Percentiles rank a stretch among this genome's conserved stretches.
These are phyloP conservation scores for Polypterus bichir DNA, from an alignment of 2,113 vertebrate genomes.

Conservation along the genomic window DNA sequence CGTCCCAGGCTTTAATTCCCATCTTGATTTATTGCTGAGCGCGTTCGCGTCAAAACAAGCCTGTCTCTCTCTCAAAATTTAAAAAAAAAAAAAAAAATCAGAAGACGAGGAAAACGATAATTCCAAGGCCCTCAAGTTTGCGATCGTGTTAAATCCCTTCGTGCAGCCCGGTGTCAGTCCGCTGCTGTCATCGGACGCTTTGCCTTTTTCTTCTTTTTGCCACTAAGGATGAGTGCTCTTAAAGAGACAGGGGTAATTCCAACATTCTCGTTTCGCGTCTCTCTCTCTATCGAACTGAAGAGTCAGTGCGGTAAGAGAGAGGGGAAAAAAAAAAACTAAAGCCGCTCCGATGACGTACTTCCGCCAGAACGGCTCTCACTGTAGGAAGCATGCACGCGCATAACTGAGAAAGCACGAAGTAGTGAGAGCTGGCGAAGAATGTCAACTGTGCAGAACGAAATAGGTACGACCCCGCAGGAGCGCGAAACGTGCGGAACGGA, in stretches of 20 bases:
- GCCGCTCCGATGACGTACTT: conserved; percentile 56
- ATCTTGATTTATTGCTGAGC: too few relatives aligned
- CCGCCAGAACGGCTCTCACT: conserved; percentile 54
- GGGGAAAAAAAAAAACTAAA: too few relatives aligned
- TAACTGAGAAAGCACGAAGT: too few relatives aligned
- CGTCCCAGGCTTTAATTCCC: too few relatives aligned
- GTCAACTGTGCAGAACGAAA: too few relatives aligned
- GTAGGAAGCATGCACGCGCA: conserved; percentile 36
- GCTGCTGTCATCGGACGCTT: conserved; percentile 36
- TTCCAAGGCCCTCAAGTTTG: conserved; percentile 42
- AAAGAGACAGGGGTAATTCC: conserved; percentile 62
- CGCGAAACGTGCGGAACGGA: too few relatives aligned
- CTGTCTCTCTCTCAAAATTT: too few relatives aligned
- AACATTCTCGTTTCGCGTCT: conserved; percentile 36
- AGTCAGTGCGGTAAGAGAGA: conserved; percentile 41
- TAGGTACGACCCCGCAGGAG: too few relatives aligned
- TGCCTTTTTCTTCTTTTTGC: conserved; percentile 40
- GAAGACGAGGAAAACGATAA: conserved; percentile 16
- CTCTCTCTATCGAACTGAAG: conserved; percentile 46
- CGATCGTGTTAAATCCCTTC: conserved; percentile 36
- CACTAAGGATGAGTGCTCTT: conserved; percentile 51
- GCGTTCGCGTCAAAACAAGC: too few relatives aligned
- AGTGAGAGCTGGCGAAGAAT: too few relatives aligned
- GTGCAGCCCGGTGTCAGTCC: conserved; percentile 32
- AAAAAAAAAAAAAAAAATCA: too few relatives aligned